A percentile compares a stretch with the other conserved stretches of the same genome.
These are phyloP conservation scores for Sclerurus mexicanus DNA, from an alignment of 2,113 vertebrate species.

Conservation along the genomic window DNA sequence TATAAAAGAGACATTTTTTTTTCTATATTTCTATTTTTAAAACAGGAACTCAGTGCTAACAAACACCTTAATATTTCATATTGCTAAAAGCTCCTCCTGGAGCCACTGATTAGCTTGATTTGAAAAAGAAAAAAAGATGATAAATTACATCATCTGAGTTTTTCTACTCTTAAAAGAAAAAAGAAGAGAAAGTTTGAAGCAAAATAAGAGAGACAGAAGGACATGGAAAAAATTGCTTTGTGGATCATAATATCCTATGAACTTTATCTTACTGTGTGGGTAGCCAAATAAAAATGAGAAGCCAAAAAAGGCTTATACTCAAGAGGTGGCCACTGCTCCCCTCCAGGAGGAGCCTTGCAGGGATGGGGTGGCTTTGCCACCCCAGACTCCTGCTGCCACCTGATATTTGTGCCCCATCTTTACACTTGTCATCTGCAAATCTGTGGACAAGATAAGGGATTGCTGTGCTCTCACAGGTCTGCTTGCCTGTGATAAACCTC, in stretches of 20 bases:
- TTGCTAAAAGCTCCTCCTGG: background rate
- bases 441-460: constrained; percentile 77
- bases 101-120: background rate
- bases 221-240: constrained; percentile 73
- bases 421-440: constrained; percentile 73
- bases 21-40: background rate
- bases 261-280: constrained; percentile 78
- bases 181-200: constrained; percentile 54
- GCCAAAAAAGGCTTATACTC: constrained; percentile 72
- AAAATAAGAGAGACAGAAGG: constrained; percentile 65
- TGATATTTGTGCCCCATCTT: background rate
- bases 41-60: background rate
- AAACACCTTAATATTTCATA: background rate
- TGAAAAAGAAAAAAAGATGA: background rate
- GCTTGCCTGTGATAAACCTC: constrained; percentile 81
- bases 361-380: constrained; percentile 63
- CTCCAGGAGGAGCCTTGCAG: constrained; percentile 47
- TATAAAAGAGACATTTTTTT: background rate
- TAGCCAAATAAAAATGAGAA: constrained; percentile 78
- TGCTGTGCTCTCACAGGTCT: constrained; percentile 73
- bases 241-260: constrained; percentile 76
- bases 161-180: constrained; percentile 57
- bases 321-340: constrained; percentile 61
- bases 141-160: background rate
- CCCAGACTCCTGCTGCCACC: constrained; percentile 58